A percentile compares a stretch with the other conserved stretches of the same genome.
Conservation (phyloP, 2,113 vertebrate genomes). For the Leptodactylus fuscus region DNA sequence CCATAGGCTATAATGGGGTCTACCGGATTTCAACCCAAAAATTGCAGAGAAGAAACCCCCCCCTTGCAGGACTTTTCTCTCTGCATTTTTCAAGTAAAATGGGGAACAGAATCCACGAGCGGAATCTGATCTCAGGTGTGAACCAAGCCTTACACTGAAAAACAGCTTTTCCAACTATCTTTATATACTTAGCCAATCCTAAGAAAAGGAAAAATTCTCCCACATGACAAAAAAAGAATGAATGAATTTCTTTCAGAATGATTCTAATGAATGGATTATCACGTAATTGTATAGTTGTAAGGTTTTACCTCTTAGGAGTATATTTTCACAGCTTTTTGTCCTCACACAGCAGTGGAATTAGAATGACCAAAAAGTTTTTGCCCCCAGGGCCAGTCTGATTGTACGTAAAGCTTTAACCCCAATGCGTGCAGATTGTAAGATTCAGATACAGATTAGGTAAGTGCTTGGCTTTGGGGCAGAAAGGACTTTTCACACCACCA, state of each 20-base stretch:
- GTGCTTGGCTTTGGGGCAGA: neutral
- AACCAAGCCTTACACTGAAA: too few relatives aligned
- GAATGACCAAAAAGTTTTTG: neutral
- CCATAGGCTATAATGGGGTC: too few relatives aligned
- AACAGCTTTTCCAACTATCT: too few relatives aligned
- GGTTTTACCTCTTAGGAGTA: neutral
- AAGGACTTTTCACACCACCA: neutral
- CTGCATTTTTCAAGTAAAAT: too few relatives aligned
- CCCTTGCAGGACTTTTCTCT: too few relatives aligned
- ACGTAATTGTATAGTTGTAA: neutral
- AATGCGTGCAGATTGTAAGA: slow-evolving; percentile 14
- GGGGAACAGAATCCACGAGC: too few relatives aligned
- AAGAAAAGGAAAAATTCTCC: too few relatives aligned
- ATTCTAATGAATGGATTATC: neutral
- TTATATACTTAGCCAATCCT: too few relatives aligned
- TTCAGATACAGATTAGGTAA: slow-evolving; percentile 4
- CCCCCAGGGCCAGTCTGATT: slow-evolving; percentile 7
- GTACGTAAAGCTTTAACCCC: neutral
- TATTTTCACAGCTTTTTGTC: neutral
- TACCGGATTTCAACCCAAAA: too few relatives aligned
- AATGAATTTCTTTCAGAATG: neutral
- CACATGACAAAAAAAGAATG: too few relatives aligned
- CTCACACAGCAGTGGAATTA: neutral
- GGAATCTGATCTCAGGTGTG: too few relatives aligned
- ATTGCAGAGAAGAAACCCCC: too few relatives aligned